Conservation (phyloP, 1,140 invertebrate species). For the Uloborus diversus region DNA sequence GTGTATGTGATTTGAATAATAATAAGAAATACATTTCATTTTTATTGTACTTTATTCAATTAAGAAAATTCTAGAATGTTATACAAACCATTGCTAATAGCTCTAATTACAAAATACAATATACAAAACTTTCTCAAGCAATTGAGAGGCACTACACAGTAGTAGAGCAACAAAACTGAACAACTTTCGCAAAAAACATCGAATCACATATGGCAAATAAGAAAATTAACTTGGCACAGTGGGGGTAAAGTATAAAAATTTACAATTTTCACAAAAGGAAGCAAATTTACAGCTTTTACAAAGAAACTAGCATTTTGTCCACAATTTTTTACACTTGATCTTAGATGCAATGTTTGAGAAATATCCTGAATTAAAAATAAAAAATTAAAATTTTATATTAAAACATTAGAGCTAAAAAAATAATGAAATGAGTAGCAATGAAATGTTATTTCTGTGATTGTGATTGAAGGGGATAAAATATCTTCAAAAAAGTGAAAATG, state of each 20-base stretch:
- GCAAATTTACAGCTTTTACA: too few species aligned
- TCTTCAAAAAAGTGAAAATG: too few species aligned
- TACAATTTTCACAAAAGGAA: slow-evolving; percentile 27
- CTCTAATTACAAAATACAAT: slow-evolving; percentile 50
- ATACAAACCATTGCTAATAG: slow-evolving; percentile 25
- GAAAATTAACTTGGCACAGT: slow-evolving; percentile 37
- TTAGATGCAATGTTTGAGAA: too few species aligned
- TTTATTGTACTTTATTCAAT: slow-evolving; percentile 51
- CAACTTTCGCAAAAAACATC: background rate
- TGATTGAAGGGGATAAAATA: too few species aligned
- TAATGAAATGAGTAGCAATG: too few species aligned
- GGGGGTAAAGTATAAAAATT: slow-evolving; percentile 3
- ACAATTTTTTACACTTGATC: too few species aligned
- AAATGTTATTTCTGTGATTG: too few species aligned
- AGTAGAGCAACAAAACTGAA: slow-evolving; percentile 8
- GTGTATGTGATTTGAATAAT: background rate
- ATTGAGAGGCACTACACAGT: slow-evolving; percentile 1
- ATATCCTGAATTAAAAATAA: too few species aligned
- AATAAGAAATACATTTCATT: background rate
- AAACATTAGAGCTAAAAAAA: too few species aligned
- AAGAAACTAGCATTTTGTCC: too few species aligned
- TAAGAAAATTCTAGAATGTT: slow-evolving; percentile 9
- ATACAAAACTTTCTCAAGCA: slow-evolving; percentile 24
- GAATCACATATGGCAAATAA: slow-evolving; percentile 44
- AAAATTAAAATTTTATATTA: too few species aligned